Base-by-base conservation (phyloP, 2,797 vertebrate species). In the Labroides dimidiatus region DNA sequence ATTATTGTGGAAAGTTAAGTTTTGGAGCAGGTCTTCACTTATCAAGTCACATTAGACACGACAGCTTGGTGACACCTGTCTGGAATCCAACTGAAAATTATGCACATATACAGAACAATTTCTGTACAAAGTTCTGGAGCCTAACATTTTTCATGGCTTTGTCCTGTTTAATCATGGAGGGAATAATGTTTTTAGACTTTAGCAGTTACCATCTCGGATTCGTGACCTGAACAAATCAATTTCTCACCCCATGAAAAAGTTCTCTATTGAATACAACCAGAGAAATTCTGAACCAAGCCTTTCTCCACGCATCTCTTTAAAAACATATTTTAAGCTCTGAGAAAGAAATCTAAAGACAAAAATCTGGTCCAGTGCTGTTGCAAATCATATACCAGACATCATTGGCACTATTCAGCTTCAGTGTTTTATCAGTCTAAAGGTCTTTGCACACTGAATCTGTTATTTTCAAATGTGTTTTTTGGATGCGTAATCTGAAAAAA, bases 1-100 rank as follows among this genome's bases (percentile, higher is more conserved):
- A 73, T 81, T 75, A 37, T 23, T 1, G 62, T 57, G 39, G 47
- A 57, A 56, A 37, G 55, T 60, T 16, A 37, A 41, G 41, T 67
- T 60, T 53, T 47, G 21, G 45, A 30, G 24, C 14, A 57, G 45
- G 53, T 67, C 59, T 57, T 17, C 27, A 52, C 49, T 43, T 36
- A 39, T 49, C 10, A 42, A 48, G 41, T 14, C 49, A 1, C 39
- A 23, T 69, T 14, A 64, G 44, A 60, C 24, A 53, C 54, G 69
- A 69, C 43, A 51, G 37, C 36, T 11, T 20, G 39, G 47, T 2
- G 43, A 37, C 60, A 47, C 12, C 19, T 42, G 39, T 24, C 16
- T 27, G 37, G 20, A 53, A 56, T 39, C 17, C 11, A 33, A 64
- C 52, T 4, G 9, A 50, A 4, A 55, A 16, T n/a, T n/a, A n/a